These are phyloP conservation scores for Ischnura elegans DNA, from an alignment of 2,888 invertebrate species.

Conservation along the genomic window DNA sequence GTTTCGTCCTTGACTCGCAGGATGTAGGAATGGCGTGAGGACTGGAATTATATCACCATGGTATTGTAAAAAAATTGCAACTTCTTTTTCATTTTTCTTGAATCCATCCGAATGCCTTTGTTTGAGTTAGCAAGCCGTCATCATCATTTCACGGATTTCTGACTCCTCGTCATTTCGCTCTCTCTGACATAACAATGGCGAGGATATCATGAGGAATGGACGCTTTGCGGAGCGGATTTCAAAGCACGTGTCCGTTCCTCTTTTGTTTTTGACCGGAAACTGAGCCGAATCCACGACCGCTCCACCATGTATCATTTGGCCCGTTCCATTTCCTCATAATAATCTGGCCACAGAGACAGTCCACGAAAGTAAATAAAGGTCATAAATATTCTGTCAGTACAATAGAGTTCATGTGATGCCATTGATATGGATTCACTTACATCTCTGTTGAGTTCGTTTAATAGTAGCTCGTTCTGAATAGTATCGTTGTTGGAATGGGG, in stretches of 20 bases:
- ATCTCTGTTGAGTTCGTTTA: too few relatives aligned
- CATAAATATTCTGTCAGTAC: not conserved
- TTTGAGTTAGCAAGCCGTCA: not conserved
- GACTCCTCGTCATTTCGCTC: not conserved
- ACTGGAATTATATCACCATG: not conserved
- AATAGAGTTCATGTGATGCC: too few relatives aligned
- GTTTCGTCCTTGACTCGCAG: not conserved
- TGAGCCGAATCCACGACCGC: not conserved
- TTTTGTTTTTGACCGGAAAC: slow-evolving; percentile 8
- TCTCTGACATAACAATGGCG: slow-evolving; percentile 20
- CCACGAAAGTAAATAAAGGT: not conserved
- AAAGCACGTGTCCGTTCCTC: not conserved
- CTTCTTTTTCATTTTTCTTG: not conserved
- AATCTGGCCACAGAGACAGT: not conserved
- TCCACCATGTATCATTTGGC: not conserved
- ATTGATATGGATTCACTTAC: too few relatives aligned
- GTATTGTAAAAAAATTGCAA: not conserved
- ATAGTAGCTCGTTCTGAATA: too few relatives aligned
- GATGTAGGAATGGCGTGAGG: not conserved
- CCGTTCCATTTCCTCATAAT: not conserved
- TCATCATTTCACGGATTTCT: not conserved
- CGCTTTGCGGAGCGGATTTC: not conserved
- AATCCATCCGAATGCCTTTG: not conserved
- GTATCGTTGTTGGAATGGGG: too few relatives aligned
- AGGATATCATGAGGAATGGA: not conserved